phyloP scores from a whole-genome alignment of 2,888 invertebrate species.

The Eurois occulta region DNA sequence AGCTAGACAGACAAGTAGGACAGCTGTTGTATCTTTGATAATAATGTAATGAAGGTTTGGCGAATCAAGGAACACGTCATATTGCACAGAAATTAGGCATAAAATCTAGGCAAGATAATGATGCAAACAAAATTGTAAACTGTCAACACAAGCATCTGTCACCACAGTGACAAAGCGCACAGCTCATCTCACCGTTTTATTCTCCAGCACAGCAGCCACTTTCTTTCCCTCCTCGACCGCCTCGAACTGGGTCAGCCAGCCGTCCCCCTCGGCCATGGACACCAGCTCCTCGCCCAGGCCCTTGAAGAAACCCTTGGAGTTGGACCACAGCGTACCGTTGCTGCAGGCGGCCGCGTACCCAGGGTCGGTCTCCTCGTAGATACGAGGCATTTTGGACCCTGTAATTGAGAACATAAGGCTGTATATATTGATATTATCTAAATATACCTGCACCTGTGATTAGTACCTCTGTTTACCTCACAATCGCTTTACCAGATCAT shows the following conservation, averaged over 20 bases:
- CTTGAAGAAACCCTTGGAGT: conserved; percentile 94
- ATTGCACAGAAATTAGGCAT: not conserved
- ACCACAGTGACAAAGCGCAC: not conserved
- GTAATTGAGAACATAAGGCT: not conserved
- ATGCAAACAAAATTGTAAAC: not conserved
- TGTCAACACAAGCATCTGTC: not conserved
- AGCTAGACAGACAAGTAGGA: not conserved
- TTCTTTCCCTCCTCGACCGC: conserved; percentile 91
- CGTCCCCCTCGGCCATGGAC: conserved; percentile 84
- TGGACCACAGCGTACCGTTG: conserved; percentile 93
- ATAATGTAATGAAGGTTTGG: not conserved
- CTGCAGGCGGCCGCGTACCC: conserved; percentile 93
- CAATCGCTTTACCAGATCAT: not conserved
- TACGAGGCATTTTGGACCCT: conserved; percentile 76
- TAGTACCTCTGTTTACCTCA: not conserved
- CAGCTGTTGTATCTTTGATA: not conserved
- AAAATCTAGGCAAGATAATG: not conserved
- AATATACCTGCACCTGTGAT: not conserved
- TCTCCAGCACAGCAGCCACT: conserved; percentile 89
- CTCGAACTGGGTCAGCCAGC: conserved; percentile 92
- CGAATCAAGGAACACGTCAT: not conserved
- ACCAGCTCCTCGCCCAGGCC: conserved; percentile 91
- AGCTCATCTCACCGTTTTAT: conserved; percentile 82
- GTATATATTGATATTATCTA: not conserved
- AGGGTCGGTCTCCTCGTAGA: conserved; percentile 83